A percentile compares a stretch with the other conserved stretches of the same genome.
These are phyloP conservation scores for Epistrophe grossulariae DNA, from an alignment of 2,888 invertebrate species.

Conservation along the genomic window DNA sequence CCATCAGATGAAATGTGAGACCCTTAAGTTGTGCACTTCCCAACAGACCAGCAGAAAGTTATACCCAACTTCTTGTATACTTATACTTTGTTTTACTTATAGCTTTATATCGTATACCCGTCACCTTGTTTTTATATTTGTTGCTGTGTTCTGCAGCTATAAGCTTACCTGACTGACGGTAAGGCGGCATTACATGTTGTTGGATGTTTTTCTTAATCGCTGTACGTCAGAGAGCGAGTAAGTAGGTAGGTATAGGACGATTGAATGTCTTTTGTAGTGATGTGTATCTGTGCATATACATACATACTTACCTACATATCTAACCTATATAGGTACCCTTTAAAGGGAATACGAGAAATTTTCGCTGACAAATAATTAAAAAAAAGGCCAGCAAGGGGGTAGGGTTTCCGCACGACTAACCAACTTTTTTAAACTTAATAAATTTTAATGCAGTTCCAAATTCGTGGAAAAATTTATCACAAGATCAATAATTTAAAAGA, in stretches of 20 bases:
- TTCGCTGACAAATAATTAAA: slow-evolving; percentile 15
- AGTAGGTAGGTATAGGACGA: not conserved
- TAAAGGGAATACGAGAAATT: slow-evolving; percentile 38
- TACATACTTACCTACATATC: not conserved
- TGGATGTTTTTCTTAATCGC: slow-evolving; percentile 62
- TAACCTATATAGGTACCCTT: too few relatives aligned
- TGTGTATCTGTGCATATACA: not conserved
- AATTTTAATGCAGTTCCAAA: too few relatives aligned
- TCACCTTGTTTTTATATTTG: slow-evolving; percentile 17
- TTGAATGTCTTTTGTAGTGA: not conserved
- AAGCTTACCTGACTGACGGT: slow-evolving; percentile 44
- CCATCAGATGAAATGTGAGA: slow-evolving; percentile 68
- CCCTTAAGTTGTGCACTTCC: slow-evolving; percentile 57
- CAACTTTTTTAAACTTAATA: too few relatives aligned
- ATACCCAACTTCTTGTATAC: slow-evolving; percentile 6
- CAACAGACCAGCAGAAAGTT: slow-evolving; percentile 58
- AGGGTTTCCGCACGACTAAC: not conserved
- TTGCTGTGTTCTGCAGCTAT: slow-evolving; percentile 14
- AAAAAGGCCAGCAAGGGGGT: not conserved
- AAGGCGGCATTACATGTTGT: slow-evolving; percentile 48
- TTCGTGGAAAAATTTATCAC: too few relatives aligned
- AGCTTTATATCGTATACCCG: not conserved
- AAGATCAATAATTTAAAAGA: too few relatives aligned
- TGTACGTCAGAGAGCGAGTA: slow-evolving; percentile 40
- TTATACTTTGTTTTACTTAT: not conserved